Conservation (phyloP, 2,113 vertebrate species). For the Oreochromis aureus region DNA sequence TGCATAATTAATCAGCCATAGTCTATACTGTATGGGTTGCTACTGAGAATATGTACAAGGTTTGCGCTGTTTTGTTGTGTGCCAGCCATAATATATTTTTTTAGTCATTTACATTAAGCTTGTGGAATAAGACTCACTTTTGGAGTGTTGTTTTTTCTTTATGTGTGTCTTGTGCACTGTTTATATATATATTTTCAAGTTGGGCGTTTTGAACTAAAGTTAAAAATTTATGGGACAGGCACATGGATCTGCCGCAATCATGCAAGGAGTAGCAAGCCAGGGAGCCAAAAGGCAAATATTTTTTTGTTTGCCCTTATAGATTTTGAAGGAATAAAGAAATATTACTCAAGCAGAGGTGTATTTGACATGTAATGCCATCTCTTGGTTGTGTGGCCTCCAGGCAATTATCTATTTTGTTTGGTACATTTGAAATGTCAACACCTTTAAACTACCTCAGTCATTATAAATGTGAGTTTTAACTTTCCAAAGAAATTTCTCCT, state of each 20-base stretch:
- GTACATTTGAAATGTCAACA: not conserved
- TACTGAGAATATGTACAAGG: conserved; percentile 26
- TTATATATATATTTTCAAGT: not conserved
- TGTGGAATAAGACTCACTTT: not conserved
- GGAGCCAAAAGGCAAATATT: not conserved
- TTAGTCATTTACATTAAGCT: not conserved
- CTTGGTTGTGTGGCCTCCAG: not conserved
- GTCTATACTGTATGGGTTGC: not conserved
- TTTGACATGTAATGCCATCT: not conserved
- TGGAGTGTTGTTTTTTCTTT: not conserved
- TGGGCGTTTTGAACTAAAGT: not conserved
- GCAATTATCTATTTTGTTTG: not conserved
- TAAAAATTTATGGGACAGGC: not conserved
- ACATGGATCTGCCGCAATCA: not conserved
- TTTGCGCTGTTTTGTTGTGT: not conserved
- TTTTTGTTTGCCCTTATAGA: not conserved
- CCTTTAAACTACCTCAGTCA: not conserved
- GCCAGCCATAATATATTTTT: not conserved
- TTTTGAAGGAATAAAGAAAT: not conserved
- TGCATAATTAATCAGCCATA: conserved; percentile 40
- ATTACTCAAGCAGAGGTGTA: not conserved
- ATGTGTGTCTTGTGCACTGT: not conserved
- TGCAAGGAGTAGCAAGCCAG: not conserved
- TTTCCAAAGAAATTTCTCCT: not conserved
- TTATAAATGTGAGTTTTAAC: not conserved